Percentiles rank a stretch among this genome's conserved stretches.
These are phyloP conservation scores for Dendrocincla fuliginosa DNA, from an alignment of 2,797 vertebrate species.

Conservation along the genomic window DNA sequence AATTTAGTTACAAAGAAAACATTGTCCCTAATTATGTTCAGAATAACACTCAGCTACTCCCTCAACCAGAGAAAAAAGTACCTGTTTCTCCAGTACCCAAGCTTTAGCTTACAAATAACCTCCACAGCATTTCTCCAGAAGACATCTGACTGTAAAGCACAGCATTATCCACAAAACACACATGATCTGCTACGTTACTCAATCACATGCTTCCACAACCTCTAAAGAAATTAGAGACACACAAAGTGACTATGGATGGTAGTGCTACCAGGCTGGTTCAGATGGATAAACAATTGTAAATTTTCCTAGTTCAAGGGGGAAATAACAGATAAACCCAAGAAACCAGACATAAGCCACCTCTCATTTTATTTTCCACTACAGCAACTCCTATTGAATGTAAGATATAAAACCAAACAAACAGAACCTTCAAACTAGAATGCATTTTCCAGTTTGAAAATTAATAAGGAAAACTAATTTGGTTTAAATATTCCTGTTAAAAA, in stretches of 20 bases:
- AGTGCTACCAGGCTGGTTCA: background rate
- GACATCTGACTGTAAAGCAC: background rate
- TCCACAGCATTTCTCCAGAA: background rate
- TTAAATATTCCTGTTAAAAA: background rate
- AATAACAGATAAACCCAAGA: background rate
- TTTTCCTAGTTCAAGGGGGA: background rate
- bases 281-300: accelerated
- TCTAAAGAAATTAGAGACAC: background rate
- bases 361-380: background rate
- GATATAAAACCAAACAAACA: background rate
- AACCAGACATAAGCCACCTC: background rate
- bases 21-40: background rate
- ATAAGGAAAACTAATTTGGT: background rate
- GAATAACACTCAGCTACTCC: background rate
- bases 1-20: background rate
- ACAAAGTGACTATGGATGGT: background rate
- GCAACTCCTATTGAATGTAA: background rate
- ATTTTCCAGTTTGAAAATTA: background rate
- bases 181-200: accelerated
- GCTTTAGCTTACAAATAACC: background rate
- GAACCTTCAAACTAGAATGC: background rate
- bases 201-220: background rate
- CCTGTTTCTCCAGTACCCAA: background rate
- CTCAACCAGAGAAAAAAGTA: background rate
- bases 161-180: background rate